A percentile compares a stretch with the other conserved stretches of the same genome.
Evolutionary conservation across 2,888 invertebrate genomes (phyloP).

Genomic region (Drosophila crucigera): DNA sequence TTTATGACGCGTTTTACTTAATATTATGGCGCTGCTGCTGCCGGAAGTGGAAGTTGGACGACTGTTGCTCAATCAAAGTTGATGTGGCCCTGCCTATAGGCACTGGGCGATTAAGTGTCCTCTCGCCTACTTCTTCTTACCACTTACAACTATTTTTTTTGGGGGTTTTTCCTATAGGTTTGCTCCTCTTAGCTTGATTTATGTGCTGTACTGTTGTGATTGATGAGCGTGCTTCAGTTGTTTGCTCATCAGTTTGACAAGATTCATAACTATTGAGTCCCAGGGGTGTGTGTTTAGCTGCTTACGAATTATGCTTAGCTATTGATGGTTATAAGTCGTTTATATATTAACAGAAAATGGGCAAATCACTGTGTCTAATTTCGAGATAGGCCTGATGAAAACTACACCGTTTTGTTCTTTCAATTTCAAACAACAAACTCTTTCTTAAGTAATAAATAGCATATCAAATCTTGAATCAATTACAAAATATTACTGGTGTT

Average conservation of each 20-base stretch:
- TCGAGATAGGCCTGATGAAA: not conserved
- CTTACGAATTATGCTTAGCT: conserved; percentile 41
- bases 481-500: not conserved
- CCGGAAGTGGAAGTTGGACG: conserved; percentile 63
- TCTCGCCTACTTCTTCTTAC: conserved; percentile 1
- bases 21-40: conserved; percentile 38
- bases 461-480: not conserved
- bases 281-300: conserved; percentile 44
- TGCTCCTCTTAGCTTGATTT: conserved; percentile 78
- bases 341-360: not conserved
- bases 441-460: not conserved
- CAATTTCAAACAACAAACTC: not conserved
- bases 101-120: conserved; percentile 35
- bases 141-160: conserved; percentile 1
- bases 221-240: conserved; percentile 71
- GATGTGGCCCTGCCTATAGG: conserved; percentile 50
- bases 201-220: conserved; percentile 80
- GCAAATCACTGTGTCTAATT: not conserved
- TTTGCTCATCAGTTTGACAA: conserved; percentile 32
- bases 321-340: conserved; percentile 3
- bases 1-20: conserved; percentile 55
- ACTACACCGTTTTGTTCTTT: not conserved
- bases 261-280: conserved; percentile 37
- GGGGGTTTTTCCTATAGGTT: conserved; percentile 1
- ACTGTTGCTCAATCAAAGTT: conserved; percentile 68